Percentiles rank a stretch among this genome's conserved stretches.
These are phyloP conservation scores for Spheniscus mendiculus DNA, from an alignment of 2,113 vertebrate genomes.

Conservation along the genomic window DNA sequence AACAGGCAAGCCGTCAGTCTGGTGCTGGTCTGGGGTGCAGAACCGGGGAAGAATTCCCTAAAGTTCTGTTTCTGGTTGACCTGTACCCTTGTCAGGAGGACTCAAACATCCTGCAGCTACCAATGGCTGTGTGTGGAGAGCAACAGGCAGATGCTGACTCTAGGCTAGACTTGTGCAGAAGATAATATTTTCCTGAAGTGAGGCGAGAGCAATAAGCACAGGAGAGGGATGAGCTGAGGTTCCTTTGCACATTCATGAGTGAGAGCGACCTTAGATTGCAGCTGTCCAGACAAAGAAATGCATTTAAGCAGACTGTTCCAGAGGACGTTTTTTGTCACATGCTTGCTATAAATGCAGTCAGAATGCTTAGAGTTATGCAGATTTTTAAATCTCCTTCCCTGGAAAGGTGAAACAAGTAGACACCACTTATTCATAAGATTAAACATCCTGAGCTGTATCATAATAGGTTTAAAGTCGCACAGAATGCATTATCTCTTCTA, in stretches of 20 bases:
- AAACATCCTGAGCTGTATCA: neutral
- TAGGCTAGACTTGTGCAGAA: neutral
- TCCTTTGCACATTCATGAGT: neutral
- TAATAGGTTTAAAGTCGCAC: neutral
- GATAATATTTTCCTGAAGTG: neutral
- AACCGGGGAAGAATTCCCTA: neutral
- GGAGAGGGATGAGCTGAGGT: neutral
- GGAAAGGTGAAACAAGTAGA: conserved; percentile 7
- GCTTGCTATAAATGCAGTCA: neutral
- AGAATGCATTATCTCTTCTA: neutral
- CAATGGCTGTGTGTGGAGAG: neutral
- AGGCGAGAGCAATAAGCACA: neutral
- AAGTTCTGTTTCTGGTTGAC: neutral
- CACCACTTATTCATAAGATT: neutral
- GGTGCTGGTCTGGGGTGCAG: neutral
- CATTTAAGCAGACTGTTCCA: neutral
- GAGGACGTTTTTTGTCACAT: neutral
- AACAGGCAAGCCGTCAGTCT: neutral
- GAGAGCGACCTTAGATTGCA: neutral
- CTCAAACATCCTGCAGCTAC: neutral
- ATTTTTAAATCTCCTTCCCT: neutral
- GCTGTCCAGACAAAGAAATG: neutral
- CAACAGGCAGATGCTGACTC: neutral
- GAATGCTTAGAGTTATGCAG: neutral
- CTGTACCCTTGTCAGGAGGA: neutral